Percentiles rank a stretch among this genome's conserved stretches.
Conservation (phyloP, 92 coral and sea anemone genomes). For the Porites rus region DNA sequence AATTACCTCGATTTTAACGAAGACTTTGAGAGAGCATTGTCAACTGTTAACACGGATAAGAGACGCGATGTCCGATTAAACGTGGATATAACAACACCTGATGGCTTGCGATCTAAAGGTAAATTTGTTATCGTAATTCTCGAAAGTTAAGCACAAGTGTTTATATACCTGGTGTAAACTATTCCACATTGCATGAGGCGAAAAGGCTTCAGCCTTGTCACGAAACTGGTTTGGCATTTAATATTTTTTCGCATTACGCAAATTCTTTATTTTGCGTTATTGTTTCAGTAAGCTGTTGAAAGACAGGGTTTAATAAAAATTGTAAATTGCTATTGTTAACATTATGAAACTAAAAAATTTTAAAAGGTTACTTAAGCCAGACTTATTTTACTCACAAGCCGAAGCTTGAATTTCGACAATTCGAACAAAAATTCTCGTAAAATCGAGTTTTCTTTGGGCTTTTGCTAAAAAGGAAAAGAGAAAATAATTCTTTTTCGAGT, state of each 20-base stretch:
- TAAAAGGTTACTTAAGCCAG: not conserved
- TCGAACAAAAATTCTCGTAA: too few relatives aligned
- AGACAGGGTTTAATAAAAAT: not conserved
- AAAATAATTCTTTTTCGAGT: too few relatives aligned
- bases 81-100: conserved; percentile 22
- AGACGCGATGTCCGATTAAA: conserved; percentile 16
- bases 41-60: conserved; percentile 20
- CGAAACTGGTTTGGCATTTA: not conserved
- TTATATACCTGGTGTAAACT: not conserved
- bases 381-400: not conserved
- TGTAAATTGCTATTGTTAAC: not conserved
- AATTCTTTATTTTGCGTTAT: not conserved
- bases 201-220: not conserved
- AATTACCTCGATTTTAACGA: conserved; percentile 75
- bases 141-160: not conserved
- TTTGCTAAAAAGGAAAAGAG: too few relatives aligned
- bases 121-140: not conserved
- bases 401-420: not conserved
- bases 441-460: too few relatives aligned
- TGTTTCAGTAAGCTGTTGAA: not conserved
- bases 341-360: not conserved
- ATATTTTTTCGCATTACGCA: not conserved
- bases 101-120: conserved; percentile 34
- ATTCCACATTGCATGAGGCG: not conserved
- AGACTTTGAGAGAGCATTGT: conserved; percentile 77